These are phyloP conservation scores for Parapsyche elsis DNA, from an alignment of 1,140 invertebrate species.

Conservation along the genomic window DNA sequence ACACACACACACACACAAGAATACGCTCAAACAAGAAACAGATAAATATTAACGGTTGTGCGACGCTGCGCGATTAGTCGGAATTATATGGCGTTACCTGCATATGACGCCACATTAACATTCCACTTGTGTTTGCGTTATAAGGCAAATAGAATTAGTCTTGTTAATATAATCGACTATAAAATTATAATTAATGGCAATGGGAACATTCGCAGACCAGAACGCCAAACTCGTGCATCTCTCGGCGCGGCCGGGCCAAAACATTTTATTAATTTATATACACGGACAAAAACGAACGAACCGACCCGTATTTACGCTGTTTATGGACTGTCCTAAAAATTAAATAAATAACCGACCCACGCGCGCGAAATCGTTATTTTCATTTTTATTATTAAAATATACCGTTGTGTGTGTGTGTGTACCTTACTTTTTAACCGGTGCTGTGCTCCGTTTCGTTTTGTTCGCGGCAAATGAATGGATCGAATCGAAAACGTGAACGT, in stretches of 20 bases:
- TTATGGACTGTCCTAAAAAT: conserved; percentile 28
- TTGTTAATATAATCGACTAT: conserved; percentile 42
- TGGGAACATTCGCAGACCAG: conserved; percentile 30
- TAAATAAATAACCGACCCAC: conserved; percentile 26
- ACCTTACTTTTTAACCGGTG: too few species aligned
- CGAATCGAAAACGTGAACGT: background rate
- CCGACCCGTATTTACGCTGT: conserved; percentile 23
- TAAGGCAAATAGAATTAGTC: conserved; percentile 36
- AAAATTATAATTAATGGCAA: conserved; percentile 37
- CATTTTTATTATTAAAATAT: background rate
- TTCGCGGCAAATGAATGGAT: background rate
- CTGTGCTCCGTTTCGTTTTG: too few species aligned
- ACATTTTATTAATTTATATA: conserved; percentile 21
- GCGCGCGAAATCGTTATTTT: conserved; percentile 16
- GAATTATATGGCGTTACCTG: conserved; percentile 18
- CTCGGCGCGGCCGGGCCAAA: background rate
- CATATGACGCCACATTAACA: conserved; percentile 33
- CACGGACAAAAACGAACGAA: background rate
- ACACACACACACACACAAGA: too few species aligned
- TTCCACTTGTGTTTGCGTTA: conserved; percentile 33
- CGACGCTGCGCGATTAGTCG: conserved; percentile 24
- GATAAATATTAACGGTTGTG: conserved; percentile 7
- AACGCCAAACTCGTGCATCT: conserved; percentile 30
- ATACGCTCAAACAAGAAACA: background rate
- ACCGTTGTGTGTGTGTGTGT: background rate